These are phyloP conservation scores for Drosophila sordidula DNA, from an alignment of 2,888 invertebrate species.

Conservation along the genomic window DNA sequence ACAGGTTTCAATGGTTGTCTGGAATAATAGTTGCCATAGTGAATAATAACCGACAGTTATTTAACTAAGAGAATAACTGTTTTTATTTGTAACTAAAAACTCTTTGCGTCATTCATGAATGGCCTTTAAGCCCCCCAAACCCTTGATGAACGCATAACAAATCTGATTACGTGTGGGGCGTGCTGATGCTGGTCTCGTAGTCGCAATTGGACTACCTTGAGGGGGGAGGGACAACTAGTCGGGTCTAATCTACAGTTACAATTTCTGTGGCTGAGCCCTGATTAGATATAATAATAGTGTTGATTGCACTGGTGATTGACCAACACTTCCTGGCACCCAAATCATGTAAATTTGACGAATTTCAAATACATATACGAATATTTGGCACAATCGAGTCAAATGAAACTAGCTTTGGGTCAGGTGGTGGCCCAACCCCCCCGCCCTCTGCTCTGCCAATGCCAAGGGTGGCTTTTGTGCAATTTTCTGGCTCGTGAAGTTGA, in stretches of 20 bases:
- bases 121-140: slow-evolving; percentile 22
- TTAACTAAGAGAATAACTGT: not conserved
- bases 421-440: slow-evolving; percentile 7
- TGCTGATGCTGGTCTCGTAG: slow-evolving; percentile 40
- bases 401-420: slow-evolving; percentile 37
- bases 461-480: slow-evolving; percentile 45
- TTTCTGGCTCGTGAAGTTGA: slow-evolving; percentile 56
- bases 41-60: not conserved
- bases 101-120: slow-evolving; percentile 16
- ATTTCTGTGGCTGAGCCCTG: slow-evolving; percentile 60
- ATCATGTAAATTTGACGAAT: slow-evolving; percentile 73
- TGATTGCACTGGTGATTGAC: slow-evolving; percentile 70
- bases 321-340: slow-evolving; percentile 38
- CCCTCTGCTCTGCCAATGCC: not conserved
- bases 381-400: slow-evolving; percentile 51
- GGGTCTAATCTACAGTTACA: slow-evolving; percentile 39
- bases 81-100: not conserved
- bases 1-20: no score
- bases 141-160: slow-evolving; percentile 61
- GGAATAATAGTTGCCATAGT: no score
- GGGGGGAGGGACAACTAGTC: not conserved
- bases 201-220: not conserved
- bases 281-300: slow-evolving; percentile 74
- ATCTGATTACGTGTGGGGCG: slow-evolving; percentile 64
- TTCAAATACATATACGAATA: slow-evolving; percentile 47